Evolutionary conservation across 1,140 invertebrate genomes (phyloP).

Genomic region (Glomeris maerens): DNA sequence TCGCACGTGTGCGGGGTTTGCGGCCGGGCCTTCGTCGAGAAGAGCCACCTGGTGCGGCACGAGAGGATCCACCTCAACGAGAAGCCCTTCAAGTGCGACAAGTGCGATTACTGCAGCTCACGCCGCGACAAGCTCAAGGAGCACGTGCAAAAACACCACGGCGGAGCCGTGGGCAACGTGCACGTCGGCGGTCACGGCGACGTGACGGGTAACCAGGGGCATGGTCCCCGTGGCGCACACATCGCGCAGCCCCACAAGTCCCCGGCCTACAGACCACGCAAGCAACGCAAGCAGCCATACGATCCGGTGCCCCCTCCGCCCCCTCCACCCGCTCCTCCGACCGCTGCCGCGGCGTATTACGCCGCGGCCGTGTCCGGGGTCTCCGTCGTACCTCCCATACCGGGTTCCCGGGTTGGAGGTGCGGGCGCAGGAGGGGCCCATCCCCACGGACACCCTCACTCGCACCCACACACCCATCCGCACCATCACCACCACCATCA

Average conservation of each 20-base stretch:
- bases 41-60: constrained; percentile 47
- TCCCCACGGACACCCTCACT: neutral
- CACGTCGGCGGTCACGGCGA: too few relatives aligned
- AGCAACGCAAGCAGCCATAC: neutral
- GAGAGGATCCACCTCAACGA: constrained; percentile 47
- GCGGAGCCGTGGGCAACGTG: too few relatives aligned
- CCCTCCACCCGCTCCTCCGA: neutral
- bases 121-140: constrained; percentile 52
- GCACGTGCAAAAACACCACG: constrained; percentile 46
- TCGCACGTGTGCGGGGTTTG: constrained; percentile 45
- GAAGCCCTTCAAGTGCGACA: constrained; percentile 40
- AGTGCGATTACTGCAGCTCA: constrained; percentile 49
- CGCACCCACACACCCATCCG: neutral
- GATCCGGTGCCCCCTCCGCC: constrained; percentile 2
- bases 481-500: constrained; percentile 1
- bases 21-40: constrained; percentile 48
- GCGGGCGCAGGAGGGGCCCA: neutral
- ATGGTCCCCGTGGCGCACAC: too few relatives aligned
- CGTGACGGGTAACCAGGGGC: too few relatives aligned
- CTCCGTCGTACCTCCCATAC: too few relatives aligned
- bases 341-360: neutral
- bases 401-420: neutral
- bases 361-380: neutral
- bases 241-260: constrained; percentile 38
- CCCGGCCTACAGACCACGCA: constrained; percentile 37